Evolutionary conservation across 1,140 invertebrate genomes (phyloP), one percentile per base, ranked within the genome.

Genomic region (Caerostris darwini): DNA sequence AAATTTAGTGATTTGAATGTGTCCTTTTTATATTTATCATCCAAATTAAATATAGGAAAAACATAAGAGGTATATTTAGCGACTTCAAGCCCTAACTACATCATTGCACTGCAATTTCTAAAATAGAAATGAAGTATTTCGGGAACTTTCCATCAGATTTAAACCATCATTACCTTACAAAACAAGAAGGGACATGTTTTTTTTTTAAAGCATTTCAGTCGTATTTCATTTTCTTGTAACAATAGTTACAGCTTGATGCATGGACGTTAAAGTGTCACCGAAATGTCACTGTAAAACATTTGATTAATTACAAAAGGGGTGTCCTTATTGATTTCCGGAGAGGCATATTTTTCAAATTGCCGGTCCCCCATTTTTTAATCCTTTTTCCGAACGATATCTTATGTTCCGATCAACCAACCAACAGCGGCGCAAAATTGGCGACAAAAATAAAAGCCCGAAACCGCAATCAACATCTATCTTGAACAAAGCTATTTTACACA

Each of bases 401-500:
- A 77, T 34, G 10, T 77, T 77, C 34, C 8, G 69, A 77, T 77
- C 69, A 53, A 34, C 50, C 69, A 77, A 0, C 34, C n/a, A 19
- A 69, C 8, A 8, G 4, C 50, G n/a, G n/a, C n/a, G n/a, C n/a
- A n/a, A n/a, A n/a, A n/a, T n/a, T n/a, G n/a, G n/a, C n/a, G 34
- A 77, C 7, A 34, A 77, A 77, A 77, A 77, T 12, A 50, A 77
- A 77, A 50, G 19, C 6, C 19, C 19, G 12, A 77, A 77, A 77
- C 69, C 69, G 69, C 69, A 77, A 77, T 77, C 69, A 77, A 77
- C 69, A 77, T 77, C 34, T 77, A 77, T 77, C 69, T 77, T 61
- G 50, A 77, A 77, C 34, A 77, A 77, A 34, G 19, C 69, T 77
- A 77, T 50, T 77, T 77, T 77, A 34, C 69, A 50, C 69, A 77